Evolutionary conservation across 2,797 vertebrate genomes (phyloP).

Genomic region (Taenioides sp.): DNA sequence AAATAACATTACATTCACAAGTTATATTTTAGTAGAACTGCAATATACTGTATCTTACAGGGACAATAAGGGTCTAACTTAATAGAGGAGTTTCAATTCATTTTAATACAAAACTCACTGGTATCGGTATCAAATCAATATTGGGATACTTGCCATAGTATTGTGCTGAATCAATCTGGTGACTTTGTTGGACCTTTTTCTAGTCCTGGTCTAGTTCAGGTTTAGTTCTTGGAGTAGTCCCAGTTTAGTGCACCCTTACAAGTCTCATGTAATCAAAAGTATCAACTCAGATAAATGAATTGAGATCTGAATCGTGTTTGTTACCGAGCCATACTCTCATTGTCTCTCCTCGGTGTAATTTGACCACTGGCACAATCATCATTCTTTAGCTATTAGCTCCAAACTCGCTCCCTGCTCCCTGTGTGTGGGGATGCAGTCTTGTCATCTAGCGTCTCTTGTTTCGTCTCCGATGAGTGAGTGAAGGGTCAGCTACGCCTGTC

Average conservation of each 20-base stretch:
- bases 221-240: not conserved
- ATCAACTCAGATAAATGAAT: not conserved
- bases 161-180: too few species aligned
- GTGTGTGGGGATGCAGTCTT: slow-evolving; percentile 68
- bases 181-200: too few species aligned
- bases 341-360: slow-evolving; percentile 54
- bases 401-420: slow-evolving; percentile 50
- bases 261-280: not conserved
- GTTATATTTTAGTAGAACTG: too few species aligned
- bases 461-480: slow-evolving; percentile 64
- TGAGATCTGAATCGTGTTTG: slow-evolving; percentile 26
- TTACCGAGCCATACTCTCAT: slow-evolving; percentile 29
- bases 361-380: slow-evolving; percentile 60
- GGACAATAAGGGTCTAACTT: too few species aligned
- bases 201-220: too few species aligned
- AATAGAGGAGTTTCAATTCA: too few species aligned
- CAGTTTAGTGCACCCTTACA: not conserved
- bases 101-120: too few species aligned
- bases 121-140: too few species aligned
- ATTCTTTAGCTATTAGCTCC: slow-evolving; percentile 68
- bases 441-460: slow-evolving; percentile 67
- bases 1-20: too few species aligned
- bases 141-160: too few species aligned
- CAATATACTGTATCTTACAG: too few species aligned
- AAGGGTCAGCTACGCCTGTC: slow-evolving; percentile 67